Percentiles rank a stretch among this genome's conserved stretches.
Conservation (phyloP, 2,797 vertebrate species). For the Eptatretus atami region DNA sequence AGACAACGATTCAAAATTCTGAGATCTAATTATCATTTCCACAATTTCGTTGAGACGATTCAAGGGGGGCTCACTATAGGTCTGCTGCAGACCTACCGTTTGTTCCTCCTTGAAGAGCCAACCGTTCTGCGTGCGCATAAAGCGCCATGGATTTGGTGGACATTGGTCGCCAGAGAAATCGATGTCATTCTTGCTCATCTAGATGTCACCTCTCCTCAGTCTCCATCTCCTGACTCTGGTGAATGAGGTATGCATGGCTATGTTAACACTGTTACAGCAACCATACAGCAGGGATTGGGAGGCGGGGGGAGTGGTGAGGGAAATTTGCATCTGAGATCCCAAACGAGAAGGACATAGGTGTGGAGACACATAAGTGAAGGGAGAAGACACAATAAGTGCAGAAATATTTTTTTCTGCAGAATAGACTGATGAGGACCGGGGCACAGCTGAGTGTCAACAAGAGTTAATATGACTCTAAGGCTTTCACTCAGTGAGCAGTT, state of each 20-base stretch:
- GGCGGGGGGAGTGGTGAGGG: neutral
- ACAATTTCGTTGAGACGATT: too few relatives aligned
- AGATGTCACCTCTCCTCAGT: slow-evolving; percentile 99
- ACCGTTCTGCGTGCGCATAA: slow-evolving; percentile 65
- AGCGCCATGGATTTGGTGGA: slow-evolving; percentile 95
- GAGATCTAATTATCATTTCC: too few relatives aligned
- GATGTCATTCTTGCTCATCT: slow-evolving; percentile 96
- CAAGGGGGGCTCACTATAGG: neutral
- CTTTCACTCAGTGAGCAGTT: too few relatives aligned
- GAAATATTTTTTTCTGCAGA: too few relatives aligned
- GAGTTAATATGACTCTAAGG: too few relatives aligned
- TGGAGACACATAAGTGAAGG: too few relatives aligned
- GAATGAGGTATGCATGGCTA: neutral
- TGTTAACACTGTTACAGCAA: neutral
- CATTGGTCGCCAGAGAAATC: slow-evolving; percentile 89
- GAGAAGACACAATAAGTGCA: too few relatives aligned
- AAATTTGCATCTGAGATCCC: too few relatives aligned
- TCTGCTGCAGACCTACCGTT: slow-evolving; percentile 27
- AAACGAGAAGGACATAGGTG: too few relatives aligned
- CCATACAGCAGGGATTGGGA: neutral
- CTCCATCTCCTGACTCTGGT: slow-evolving; percentile 82
- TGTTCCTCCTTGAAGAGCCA: slow-evolving; percentile 97
- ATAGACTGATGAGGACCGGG: too few relatives aligned
- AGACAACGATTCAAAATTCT: too few relatives aligned
- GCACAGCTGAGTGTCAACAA: too few relatives aligned